Conservation (phyloP, 1,140 invertebrate genomes). For the Contarinia nasturtii region DNA sequence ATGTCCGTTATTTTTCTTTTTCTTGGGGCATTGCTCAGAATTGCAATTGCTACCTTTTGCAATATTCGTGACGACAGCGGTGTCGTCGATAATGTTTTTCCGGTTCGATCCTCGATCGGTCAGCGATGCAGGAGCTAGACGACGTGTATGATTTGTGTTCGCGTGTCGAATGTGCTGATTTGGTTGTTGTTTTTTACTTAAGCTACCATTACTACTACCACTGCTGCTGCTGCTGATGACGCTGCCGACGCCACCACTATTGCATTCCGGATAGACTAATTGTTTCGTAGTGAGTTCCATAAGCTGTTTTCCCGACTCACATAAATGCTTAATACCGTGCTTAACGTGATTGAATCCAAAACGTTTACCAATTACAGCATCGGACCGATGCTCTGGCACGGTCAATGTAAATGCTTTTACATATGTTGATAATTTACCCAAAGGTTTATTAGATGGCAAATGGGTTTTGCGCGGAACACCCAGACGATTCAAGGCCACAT, state of each 20-base stretch:
- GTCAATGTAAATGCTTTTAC: slow-evolving; percentile 44
- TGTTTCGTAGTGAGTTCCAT: slow-evolving; percentile 15
- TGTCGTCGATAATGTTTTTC: too few species aligned
- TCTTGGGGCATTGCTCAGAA: too few species aligned
- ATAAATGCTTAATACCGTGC: slow-evolving; percentile 24
- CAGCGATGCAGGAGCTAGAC: too few species aligned
- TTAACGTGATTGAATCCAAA: slow-evolving; percentile 23
- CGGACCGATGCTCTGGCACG: slow-evolving; percentile 32
- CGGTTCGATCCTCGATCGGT: too few species aligned
- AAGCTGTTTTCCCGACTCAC: slow-evolving; percentile 24
- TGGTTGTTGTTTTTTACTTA: too few species aligned
- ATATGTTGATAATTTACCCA: slow-evolving; percentile 51
- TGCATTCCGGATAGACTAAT: slow-evolving; percentile 13
- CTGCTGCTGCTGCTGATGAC: too few species aligned
- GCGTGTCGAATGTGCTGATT: too few species aligned
- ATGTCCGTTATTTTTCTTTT: too few species aligned
- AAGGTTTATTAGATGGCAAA: slow-evolving; percentile 37
- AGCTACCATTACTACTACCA: too few species aligned
- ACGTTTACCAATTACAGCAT: slow-evolving; percentile 24
- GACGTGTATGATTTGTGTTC: too few species aligned
- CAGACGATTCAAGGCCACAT: slow-evolving; percentile 50
- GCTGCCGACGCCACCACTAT: slow-evolving; percentile 14
- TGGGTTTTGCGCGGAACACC: slow-evolving; percentile 49
- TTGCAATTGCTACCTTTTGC: too few species aligned
- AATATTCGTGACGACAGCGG: too few species aligned